Evolutionary conservation across 2,888 invertebrate species (phyloP).

Genomic region (Drosophila maculinotata): DNA sequence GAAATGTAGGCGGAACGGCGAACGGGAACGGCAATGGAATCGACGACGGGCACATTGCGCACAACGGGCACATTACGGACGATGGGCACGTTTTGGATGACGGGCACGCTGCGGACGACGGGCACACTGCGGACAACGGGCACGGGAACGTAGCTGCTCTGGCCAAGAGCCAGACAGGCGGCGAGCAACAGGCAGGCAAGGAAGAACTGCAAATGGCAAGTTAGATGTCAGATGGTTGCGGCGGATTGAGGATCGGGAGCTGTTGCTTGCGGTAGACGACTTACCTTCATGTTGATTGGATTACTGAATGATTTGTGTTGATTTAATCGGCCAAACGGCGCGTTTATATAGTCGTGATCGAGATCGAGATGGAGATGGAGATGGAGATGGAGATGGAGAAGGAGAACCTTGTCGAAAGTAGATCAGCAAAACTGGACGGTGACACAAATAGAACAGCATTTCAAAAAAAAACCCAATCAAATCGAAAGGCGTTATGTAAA

Average conservation of each 20-base stretch:
- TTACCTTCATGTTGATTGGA: conserved; percentile 71
- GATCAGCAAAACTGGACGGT: conserved; percentile 52
- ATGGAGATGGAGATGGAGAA: neutral
- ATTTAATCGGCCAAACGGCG: conserved; percentile 11
- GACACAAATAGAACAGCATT: conserved; percentile 47
- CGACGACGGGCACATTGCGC: conserved; percentile 49
- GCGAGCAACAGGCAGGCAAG: conserved; percentile 61
- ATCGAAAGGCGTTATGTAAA: conserved; percentile 50
- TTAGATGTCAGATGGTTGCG: neutral
- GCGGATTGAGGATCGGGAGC: neutral
- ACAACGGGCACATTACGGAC: conserved; percentile 45
- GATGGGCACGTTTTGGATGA: conserved; percentile 44
- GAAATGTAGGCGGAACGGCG: conserved; percentile 47
- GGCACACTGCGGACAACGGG: conserved; percentile 57
- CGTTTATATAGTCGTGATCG: conserved; percentile 51
- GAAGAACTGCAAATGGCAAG: conserved; percentile 54
- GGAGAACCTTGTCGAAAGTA: conserved; percentile 52
- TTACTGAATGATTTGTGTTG: conserved; percentile 62
- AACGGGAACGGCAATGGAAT: conserved; percentile 47
- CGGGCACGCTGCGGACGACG: conserved; percentile 41
- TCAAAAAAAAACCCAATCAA: conserved; percentile 7
- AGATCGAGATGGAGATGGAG: neutral
- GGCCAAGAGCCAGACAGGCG: conserved; percentile 65
- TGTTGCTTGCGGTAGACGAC: neutral
- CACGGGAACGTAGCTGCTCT: conserved; percentile 59